Evolutionary conservation across 1,140 invertebrate genomes (phyloP).

Genomic region (Asbolus verrucosus): DNA sequence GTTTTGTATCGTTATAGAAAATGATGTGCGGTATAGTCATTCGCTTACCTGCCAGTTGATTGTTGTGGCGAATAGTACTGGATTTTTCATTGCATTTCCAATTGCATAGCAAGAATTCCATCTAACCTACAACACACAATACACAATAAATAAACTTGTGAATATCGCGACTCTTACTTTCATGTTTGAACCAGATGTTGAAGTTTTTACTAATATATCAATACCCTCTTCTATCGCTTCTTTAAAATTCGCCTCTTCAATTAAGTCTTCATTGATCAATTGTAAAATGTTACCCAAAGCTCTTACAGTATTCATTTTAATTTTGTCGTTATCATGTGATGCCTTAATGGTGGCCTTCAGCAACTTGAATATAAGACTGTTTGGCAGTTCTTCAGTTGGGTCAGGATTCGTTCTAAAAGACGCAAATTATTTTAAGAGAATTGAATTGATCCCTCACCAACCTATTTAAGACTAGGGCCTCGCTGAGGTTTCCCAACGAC

Average conservation of each 20-base stretch:
- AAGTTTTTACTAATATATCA: constrained; percentile 75
- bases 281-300: constrained; percentile 83
- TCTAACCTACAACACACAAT: constrained; percentile 73
- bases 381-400: constrained; percentile 72
- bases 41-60: constrained; percentile 34
- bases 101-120: constrained; percentile 93
- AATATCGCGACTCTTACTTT: constrained; percentile 71
- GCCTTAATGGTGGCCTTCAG: constrained; percentile 74
- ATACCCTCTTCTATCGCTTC: constrained; percentile 70
- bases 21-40: not conserved
- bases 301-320: constrained; percentile 83
- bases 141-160: not conserved
- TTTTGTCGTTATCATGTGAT: constrained; percentile 80
- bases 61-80: constrained; percentile 64
- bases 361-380: constrained; percentile 75
- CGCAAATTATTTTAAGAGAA: constrained; percentile 18
- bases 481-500: constrained; percentile 86
- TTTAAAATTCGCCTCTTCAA: constrained; percentile 66
- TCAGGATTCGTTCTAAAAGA: constrained; percentile 36
- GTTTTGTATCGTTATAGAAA: not conserved
- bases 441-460: not conserved
- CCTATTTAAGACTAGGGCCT: constrained; percentile 77
- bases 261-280: constrained; percentile 70
- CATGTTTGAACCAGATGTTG: constrained; percentile 77
- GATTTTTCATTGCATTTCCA: constrained; percentile 80